Conservation (phyloP, 1,140 invertebrate genomes). For the Drosophila arawakana region DNA sequence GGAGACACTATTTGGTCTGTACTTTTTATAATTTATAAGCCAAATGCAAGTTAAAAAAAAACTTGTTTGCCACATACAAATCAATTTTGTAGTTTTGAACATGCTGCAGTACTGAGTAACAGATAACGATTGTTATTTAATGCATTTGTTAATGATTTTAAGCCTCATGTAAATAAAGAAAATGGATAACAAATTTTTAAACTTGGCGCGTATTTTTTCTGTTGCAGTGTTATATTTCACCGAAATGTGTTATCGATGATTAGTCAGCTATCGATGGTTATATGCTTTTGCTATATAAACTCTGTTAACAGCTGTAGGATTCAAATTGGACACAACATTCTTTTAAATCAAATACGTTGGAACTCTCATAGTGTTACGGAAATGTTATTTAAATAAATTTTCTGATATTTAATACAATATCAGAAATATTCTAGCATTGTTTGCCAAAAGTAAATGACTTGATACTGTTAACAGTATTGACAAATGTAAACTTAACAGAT, state of each 20-base stretch:
- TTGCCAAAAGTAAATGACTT: not conserved
- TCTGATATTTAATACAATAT: not conserved
- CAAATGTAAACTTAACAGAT: slow-evolving; percentile 8
- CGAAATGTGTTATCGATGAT: not conserved
- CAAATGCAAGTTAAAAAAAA: slow-evolving; percentile 63
- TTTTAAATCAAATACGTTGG: not conserved
- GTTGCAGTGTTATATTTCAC: not conserved
- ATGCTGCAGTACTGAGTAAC: slow-evolving; percentile 70
- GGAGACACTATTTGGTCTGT: slow-evolving; percentile 38
- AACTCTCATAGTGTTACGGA: not conserved
- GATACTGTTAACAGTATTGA: slow-evolving; percentile 10
- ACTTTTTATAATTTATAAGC: slow-evolving; percentile 68
- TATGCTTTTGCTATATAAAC: not conserved
- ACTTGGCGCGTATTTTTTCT: not conserved
- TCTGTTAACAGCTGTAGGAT: not conserved
- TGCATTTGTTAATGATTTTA: slow-evolving; percentile 81
- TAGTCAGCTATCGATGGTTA: not conserved
- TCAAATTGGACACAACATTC: not conserved
- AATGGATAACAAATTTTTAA: slow-evolving; percentile 17
- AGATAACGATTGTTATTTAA: slow-evolving; percentile 71
- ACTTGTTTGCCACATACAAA: slow-evolving; percentile 67
- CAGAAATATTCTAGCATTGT: not conserved
- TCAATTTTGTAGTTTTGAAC: slow-evolving; percentile 57
- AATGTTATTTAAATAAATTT: not conserved
- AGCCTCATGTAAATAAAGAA: slow-evolving; percentile 68